Evolutionary conservation across 2,113 vertebrate species (phyloP).

Genomic region (Trinectes maculatus): DNA sequence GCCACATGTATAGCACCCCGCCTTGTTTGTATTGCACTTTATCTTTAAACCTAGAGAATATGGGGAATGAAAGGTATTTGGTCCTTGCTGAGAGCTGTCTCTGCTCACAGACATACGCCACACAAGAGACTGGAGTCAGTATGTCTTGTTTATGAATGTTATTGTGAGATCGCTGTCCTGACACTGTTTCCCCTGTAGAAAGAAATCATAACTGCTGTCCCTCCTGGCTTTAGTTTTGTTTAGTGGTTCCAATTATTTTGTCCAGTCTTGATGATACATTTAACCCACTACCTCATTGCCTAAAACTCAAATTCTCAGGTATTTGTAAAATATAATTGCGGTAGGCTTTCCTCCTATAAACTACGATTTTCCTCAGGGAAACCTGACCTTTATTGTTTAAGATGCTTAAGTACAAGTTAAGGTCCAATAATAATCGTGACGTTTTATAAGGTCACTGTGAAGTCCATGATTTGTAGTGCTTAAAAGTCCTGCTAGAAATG

Average conservation of each 20-base stretch:
- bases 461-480: slow-evolving; percentile 1
- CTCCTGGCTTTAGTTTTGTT: background rate
- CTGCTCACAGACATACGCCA: slow-evolving; percentile 1
- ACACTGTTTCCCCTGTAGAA: slow-evolving; percentile 34
- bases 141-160: slow-evolving; percentile 36
- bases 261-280: background rate
- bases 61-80: too few species aligned
- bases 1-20: slow-evolving; percentile 27
- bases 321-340: background rate
- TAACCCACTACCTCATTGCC: background rate
- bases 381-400: slow-evolving; percentile 3
- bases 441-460: background rate
- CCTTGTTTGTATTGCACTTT: slow-evolving; percentile 13
- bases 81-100: background rate
- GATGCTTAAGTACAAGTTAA: slow-evolving; percentile 3
- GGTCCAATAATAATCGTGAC: background rate
- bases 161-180: slow-evolving; percentile 38
- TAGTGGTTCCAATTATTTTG: background rate
- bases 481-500: background rate
- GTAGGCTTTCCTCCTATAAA: background rate
- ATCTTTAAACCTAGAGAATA: background rate
- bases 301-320: background rate
- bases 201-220: background rate
- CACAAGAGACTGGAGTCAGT: background rate
- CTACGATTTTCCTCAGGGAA: background rate